Evolutionary conservation across 2,888 invertebrate genomes (phyloP), one percentile per base, ranked within the genome.

Genomic region (Andrena trimmerana): DNA sequence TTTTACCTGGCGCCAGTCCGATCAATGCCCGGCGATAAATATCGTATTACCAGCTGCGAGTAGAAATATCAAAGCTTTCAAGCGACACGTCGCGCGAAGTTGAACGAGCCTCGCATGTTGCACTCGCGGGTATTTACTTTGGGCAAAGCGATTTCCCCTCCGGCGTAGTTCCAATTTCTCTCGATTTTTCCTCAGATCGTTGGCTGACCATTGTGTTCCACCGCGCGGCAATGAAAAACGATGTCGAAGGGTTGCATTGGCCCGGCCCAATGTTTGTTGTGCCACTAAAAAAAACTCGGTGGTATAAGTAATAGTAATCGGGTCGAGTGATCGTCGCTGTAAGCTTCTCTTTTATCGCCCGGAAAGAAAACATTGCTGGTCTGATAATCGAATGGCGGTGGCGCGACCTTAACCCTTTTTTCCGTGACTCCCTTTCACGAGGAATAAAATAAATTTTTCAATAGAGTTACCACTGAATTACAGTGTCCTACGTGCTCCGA

Each of bases 11-110:
- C 27, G 57, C 24, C 10, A 57, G 57, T 5, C 10, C 20, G 5
- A 29, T 29, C 10, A 20, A 29, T 20, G 29, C 0, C 3, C 27
- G 60, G 3, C 42, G 48, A 60, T 48, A 60, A 70, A 70, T 57
- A 73, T 63, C n/a, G 63, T 33, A 3, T 60, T 60, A 48, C n/a
- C 13, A 29, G 67, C 6, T 8, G 52, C 16, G 48, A 24, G 27
- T 1, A 5, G 67, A 42, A n/a, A 10, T 20, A 3, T 16, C 42
- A 6, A 60, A 60, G 29, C 42, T 60, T 42, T 59, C 59, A 57
- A 57, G 57, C 42, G 42, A 42, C 42, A 42, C 42, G 42, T 42
- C 42, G 42, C 42, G 42, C 13, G 42, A 42, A 16, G 16, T 42
- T 16, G 42, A 42, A 42, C 42, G 42, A 16, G 42, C 57, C 10